Base-by-base conservation (phyloP, 2,888 invertebrate genomes). In the Amphipyra tragopoginis region DNA sequence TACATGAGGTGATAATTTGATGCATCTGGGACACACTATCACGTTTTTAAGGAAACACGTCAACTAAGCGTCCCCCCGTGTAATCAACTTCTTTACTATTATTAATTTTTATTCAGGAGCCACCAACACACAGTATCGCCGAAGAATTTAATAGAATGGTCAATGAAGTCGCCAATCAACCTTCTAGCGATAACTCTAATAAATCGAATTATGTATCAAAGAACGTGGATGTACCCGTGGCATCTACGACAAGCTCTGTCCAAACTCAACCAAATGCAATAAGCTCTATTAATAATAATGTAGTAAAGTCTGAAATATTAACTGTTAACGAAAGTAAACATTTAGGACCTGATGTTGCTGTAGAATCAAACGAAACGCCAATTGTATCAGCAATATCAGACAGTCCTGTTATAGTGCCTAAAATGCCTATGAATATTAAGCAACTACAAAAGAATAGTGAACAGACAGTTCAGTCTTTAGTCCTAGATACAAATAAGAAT, bases 321-420 rank as follows among this genome's bases (percentile, higher is more conserved):
- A 86, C 85, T 87, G 80, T 88, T 85, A 93, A 90, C 76, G 93
- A 93, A 86, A 92, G 77, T 89, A 92, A 91, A 88, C 86, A 72
- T 83, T 82, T 90, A 86, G 93, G 87, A 81, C 75, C 86, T 81
- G 93, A 93, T 85, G 84, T 85, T 86, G 89, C 86, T 83, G 85
- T 79, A 51, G 90, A 91, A 81, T 75, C 86, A 69, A 89, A 81
- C 75, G 94, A 94, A 81, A 96, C 96, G 33, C 97, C 97, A 45
- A 95, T 97, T 72, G 97, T 97, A 58, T 97, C 97, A 68, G 97
- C 97, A 69, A 96, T 96, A 91, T 96, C 96, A 59, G 96, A 97
- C 83, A 96, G 96, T 79, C 96, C 96, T 81, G 96, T 96, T 87
- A 95, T 96, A 86, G 96, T 96, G 88, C 95, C 95, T 85, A 95